Evolutionary conservation across 2,113 vertebrate genomes (phyloP).

Genomic region (Triplophysa dalaica): DNA sequence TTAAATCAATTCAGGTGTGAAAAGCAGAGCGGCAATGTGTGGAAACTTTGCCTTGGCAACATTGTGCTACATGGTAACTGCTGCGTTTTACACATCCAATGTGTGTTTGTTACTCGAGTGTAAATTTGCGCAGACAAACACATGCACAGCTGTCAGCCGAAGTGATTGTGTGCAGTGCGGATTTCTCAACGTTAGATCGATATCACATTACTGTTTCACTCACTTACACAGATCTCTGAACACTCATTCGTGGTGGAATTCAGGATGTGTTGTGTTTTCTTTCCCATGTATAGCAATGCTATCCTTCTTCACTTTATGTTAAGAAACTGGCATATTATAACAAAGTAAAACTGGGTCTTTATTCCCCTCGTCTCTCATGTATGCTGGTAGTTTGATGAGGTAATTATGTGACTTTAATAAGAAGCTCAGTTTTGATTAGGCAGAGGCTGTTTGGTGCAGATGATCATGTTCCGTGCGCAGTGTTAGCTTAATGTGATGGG

Average conservation of each 20-base stretch:
- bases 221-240: neutral
- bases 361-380: neutral
- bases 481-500: conserved; percentile 22
- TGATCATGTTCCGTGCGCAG: conserved; percentile 17
- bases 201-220: neutral
- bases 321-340: neutral
- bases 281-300: neutral
- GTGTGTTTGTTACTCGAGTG: neutral
- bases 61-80: neutral
- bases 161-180: no score
- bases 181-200: neutral
- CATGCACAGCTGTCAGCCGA: neutral
- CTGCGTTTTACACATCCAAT: neutral
- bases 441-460: conserved; percentile 17
- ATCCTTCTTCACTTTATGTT: neutral
- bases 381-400: conserved; percentile 26
- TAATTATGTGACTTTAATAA: conserved; percentile 40
- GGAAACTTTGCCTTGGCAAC: neutral
- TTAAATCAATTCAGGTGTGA: neutral
- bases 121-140: neutral
- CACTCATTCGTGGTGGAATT: neutral
- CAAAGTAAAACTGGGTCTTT: neutral
- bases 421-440: conserved; percentile 31
- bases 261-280: neutral
- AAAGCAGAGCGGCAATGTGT: neutral